Conservation (phyloP, 2,888 invertebrate genomes). For the Drosophila testacea region DNA sequence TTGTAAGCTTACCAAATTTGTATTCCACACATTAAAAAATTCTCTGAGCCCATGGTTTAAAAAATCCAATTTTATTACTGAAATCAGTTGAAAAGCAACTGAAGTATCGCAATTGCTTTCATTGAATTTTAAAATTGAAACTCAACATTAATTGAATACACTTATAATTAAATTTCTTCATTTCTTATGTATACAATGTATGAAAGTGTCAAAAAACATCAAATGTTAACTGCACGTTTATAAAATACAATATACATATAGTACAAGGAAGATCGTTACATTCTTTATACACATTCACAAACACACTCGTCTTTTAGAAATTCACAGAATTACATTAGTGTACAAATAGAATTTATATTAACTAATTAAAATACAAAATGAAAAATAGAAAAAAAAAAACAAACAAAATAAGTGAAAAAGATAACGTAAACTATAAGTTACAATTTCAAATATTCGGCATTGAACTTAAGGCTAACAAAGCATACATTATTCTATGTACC, state of each 20-base stretch:
- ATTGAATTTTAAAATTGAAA: conserved; percentile 14
- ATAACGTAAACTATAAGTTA: conserved; percentile 9
- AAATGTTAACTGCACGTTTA: conserved; percentile 12
- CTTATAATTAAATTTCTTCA: conserved; percentile 27
- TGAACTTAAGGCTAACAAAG: conserved; percentile 37
- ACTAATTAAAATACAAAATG: conserved; percentile 1
- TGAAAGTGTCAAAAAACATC: conserved; percentile 9
- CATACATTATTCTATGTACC: neutral
- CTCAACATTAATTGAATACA: conserved; percentile 13
- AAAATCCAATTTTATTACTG: neutral
- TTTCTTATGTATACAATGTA: conserved; percentile 8
- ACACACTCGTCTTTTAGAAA: conserved; percentile 1
- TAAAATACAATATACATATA: conserved; percentile 9
- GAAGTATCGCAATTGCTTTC: neutral
- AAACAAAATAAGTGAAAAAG: neutral
- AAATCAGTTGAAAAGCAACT: neutral
- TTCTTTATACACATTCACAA: conserved; percentile 8
- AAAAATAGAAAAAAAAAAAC: neutral
- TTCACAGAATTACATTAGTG: conserved; percentile 1
- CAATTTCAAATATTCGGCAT: conserved; percentile 8
- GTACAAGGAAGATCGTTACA: conserved; percentile 9
- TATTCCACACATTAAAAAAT: no score
- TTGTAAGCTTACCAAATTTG: no score
- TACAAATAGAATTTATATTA: conserved; percentile 8
- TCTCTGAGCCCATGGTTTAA: no score